Base-by-base conservation (phyloP, 2,888 invertebrate species). In the Urechis unicinctus region DNA sequence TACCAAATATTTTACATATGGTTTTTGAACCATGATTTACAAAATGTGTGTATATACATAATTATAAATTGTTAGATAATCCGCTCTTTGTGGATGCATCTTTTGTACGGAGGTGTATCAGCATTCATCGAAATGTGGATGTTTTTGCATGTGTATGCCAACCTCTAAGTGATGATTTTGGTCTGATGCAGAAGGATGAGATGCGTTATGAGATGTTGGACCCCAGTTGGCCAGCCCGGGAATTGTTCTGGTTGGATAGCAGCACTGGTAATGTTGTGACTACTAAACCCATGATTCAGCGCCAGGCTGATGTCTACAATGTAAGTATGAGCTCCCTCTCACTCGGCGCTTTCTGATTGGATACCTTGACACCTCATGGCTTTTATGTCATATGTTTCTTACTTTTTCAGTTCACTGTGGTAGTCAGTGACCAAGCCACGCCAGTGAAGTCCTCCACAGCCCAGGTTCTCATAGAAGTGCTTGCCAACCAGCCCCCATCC, bases 221-320 rank as follows among this genome's bases (percentile, higher is more conserved):
- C 21, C n/a, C n/a, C n/a, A n/a, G 61, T 6, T 21, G 47, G 31
- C 41, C 50, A 21, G 65, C 66, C 1, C 52, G 44, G 1, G 55
- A 65, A 31, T 69, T 63, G 58, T 71, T 73, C 65, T 69, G 66
- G 58, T 53, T 72, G 47, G 67, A 70, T 53, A 63, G 68, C 1
- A 66, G 63, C 43, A 65, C 61, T 24, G 72, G 71, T 24, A 57
- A 62, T 4, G 58, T 73, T 17, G 65, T 65, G 4, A 59, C 68
- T 25, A 59, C 57, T 22, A 55, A 61, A 45, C 64, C 68, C 5
- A 66, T 73, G 5, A 63, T 66, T 3, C 58, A 61, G 41, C 59
- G 56, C 52, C 52, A 49, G 42, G 59, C 44, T 47, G 59, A 45
- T 51, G 59, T 46, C 50, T 66, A 60, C 51, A 48, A 47, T 54